Percentiles rank a stretch among this genome's conserved stretches.
Evolutionary conservation across 1,140 invertebrate genomes (phyloP).

Genomic region (Planococcus citri): DNA sequence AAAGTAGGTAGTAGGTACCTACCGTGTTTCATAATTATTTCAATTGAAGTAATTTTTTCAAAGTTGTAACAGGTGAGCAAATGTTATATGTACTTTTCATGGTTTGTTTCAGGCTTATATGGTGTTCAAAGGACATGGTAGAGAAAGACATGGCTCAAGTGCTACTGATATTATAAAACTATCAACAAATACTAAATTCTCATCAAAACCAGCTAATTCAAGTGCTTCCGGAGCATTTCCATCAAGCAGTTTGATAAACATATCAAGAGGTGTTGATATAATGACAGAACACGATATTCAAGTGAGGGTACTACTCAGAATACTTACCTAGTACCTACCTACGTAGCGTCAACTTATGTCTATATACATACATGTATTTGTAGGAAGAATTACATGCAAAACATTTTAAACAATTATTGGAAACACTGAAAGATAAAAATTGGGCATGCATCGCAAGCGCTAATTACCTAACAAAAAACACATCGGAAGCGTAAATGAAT

Average conservation of each 20-base stretch:
- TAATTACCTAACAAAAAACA: no score
- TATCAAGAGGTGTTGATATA: not conserved
- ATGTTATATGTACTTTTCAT: no score
- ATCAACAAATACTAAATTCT: conserved; percentile 53
- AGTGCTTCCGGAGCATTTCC: conserved; percentile 30
- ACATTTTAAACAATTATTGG: conserved; percentile 66
- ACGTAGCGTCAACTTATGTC: no score
- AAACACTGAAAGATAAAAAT: conserved; percentile 64
- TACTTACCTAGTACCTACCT: no score
- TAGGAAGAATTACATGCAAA: conserved; percentile 73
- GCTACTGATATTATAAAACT: conserved; percentile 43
- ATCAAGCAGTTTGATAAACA: conserved; percentile 12
- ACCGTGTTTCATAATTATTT: no score
- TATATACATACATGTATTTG: conserved; percentile 26
- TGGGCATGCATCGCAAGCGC: no score
- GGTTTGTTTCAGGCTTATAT: conserved; percentile 48
- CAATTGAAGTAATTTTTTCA: no score
- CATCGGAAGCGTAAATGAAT: no score
- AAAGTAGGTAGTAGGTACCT: no score
- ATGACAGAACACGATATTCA: not conserved
- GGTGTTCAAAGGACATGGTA: conserved; percentile 54
- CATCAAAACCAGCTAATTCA: conserved; percentile 41
- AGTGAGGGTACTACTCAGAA: not conserved
- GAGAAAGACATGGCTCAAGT: conserved; percentile 40
- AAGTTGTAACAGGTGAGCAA: no score